Base-by-base conservation (phyloP, 2,888 invertebrate genomes). In the Pseudanteris insignis region DNA sequence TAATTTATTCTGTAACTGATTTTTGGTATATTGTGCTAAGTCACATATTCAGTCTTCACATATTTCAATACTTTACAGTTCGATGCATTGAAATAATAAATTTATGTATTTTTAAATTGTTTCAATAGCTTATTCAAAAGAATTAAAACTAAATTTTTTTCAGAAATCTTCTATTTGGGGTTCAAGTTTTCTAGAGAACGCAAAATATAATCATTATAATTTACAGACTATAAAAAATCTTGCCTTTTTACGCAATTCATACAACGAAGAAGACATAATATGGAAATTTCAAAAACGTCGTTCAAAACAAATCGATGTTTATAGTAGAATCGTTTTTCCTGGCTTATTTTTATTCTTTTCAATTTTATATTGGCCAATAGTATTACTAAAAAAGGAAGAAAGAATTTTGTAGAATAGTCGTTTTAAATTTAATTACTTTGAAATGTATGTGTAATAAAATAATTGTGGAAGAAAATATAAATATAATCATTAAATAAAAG, bases 251-350 rank as follows among this genome's bases (percentile, higher is more conserved):
- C 77, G 79, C 55, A 73, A 78, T 3, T 58, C 78, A 1, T 81
- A 81, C 81, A 60, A 77, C 6, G 79, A 81, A 67, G 68, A 75
- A 2, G 78, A 75, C 44, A 66, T 63, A 9, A 54, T 71, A 7
- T 63, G 70, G 32, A 68, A 67, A 2, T 58, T 66, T 5, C 88
- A 88, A 68, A 86, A 88, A 68, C 86, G 90, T n/a, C 83, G 89
- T 67, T 91, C 91, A 86, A 84, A 88, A 46, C 88, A 89, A 81
- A 90, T 92, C 62, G 92, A 92, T 79, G 86, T 87, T 71, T 83
- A 89, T 2, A 90, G 91, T 2, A 84, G 91, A 40, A 85, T 89
- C 37, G 86, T 90, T 2, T 92, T 92, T 77, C 92, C 92, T 4
- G 86, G 86, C 9, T 76, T 91, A n/a, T 92, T 92, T 80, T 84